Evolutionary conservation across 2,113 vertebrate genomes (phyloP).

Genomic region (Tricholaema leucomelas): DNA sequence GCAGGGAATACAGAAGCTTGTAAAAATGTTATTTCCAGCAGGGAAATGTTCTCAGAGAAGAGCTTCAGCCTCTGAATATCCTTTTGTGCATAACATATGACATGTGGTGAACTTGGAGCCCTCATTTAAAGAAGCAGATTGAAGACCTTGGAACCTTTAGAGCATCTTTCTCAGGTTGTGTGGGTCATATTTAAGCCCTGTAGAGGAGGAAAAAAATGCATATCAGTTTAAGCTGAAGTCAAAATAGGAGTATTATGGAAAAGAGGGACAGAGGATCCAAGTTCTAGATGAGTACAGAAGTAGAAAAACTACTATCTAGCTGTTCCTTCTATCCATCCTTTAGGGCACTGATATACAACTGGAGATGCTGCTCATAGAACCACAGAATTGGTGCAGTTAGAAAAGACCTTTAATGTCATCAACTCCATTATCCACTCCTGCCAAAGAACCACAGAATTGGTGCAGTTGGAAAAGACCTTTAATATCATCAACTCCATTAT

Average conservation of each 20-base stretch:
- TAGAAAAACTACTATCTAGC: neutral
- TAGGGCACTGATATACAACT: neutral
- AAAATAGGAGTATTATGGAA: neutral
- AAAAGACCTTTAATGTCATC: too few species aligned
- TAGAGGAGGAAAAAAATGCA: neutral
- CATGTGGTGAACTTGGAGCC: neutral
- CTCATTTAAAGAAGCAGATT: slow-evolving; percentile 15
- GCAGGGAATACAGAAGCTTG: slow-evolving; percentile 57
- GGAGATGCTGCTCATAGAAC: neutral
- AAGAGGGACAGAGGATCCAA: neutral
- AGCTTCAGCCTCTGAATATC: slow-evolving; percentile 36
- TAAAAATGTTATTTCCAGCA: slow-evolving; percentile 64
- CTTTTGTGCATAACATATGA: neutral
- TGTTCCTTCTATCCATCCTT: neutral
- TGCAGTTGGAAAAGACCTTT: too few species aligned
- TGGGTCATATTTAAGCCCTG: neutral
- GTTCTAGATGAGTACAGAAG: neutral
- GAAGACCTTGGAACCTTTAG: neutral
- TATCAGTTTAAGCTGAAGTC: neutral
- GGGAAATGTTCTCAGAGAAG: slow-evolving; percentile 7
- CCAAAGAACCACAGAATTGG: too few species aligned
- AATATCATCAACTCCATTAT: too few species aligned
- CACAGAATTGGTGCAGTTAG: too few species aligned
- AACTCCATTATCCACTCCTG: too few species aligned
- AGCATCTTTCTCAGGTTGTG: neutral